Conservation (phyloP, 1,140 invertebrate species). For the Bombus affinis region DNA sequence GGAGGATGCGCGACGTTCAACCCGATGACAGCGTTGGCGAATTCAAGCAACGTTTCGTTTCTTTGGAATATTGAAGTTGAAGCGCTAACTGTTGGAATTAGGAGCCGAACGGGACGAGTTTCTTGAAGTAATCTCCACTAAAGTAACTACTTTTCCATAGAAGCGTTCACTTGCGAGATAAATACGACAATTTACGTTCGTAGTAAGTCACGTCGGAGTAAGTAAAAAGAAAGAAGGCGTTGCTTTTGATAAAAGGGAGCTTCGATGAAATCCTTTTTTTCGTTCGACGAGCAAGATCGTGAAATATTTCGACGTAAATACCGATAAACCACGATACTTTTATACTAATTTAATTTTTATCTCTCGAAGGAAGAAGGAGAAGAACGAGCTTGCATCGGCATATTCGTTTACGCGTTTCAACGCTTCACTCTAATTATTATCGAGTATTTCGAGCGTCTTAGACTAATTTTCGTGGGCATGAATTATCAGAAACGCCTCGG, state of each 20-base stretch:
- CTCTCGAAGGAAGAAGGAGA: background rate
- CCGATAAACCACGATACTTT: background rate
- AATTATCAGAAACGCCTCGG: background rate
- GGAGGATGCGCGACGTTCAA: background rate
- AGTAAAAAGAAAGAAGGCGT: background rate
- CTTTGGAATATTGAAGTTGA: background rate
- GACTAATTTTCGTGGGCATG: background rate
- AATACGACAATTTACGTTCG: background rate
- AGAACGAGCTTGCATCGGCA: too few species aligned
- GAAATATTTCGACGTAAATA: background rate
- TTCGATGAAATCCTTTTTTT: background rate
- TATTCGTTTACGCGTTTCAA: too few species aligned
- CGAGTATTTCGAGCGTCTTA: conserved; percentile 14
- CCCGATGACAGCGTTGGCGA: background rate
- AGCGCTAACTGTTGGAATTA: background rate
- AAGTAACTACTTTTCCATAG: background rate
- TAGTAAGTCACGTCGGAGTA: too few species aligned
- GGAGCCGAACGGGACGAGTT: background rate
- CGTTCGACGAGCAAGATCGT: background rate
- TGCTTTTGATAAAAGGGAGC: background rate
- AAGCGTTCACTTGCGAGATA: background rate
- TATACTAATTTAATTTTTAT: too few species aligned
- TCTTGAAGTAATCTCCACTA: background rate
- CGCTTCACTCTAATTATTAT: background rate
- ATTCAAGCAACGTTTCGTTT: background rate